A percentile compares a stretch with the other conserved stretches of the same genome.
These are phyloP conservation scores for Nomada fucata DNA, from an alignment of 2,888 invertebrate genomes.

Conservation along the genomic window DNA sequence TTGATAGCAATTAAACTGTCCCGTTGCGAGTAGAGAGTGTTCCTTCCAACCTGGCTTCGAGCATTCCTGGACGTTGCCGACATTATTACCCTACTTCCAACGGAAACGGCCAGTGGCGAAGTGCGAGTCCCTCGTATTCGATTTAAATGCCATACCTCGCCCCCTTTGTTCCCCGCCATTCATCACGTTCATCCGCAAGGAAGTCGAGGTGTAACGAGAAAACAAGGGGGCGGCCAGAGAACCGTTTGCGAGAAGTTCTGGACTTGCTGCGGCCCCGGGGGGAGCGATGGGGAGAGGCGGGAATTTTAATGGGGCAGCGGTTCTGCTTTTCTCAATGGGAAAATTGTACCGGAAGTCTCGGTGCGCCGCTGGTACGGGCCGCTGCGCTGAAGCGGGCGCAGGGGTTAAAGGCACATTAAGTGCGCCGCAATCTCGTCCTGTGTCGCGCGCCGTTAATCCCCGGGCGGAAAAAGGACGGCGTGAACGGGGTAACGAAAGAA, in stretches of 20 bases:
- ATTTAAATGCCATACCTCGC: slow-evolving; percentile 21
- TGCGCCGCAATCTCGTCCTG: slow-evolving; percentile 72
- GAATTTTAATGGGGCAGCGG: slow-evolving; percentile 68
- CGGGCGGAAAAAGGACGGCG: slow-evolving; percentile 36
- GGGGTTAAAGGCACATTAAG: slow-evolving; percentile 80
- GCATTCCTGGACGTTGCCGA: too few species aligned
- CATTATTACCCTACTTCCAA: too few species aligned
- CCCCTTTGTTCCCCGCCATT: slow-evolving; percentile 29
- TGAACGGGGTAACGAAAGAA: slow-evolving; percentile 13
- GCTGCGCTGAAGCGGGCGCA: slow-evolving; percentile 62
- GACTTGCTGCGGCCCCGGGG: slow-evolving; percentile 3
- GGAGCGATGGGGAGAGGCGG: not conserved
- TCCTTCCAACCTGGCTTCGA: too few species aligned
- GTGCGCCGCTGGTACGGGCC: slow-evolving; percentile 51
- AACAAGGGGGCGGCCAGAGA: slow-evolving; percentile 44
- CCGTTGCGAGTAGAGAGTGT: too few species aligned
- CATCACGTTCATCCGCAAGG: slow-evolving; percentile 48
- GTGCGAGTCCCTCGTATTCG: slow-evolving; percentile 20
- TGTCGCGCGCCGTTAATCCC: slow-evolving; percentile 50
- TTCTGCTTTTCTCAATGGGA: slow-evolving; percentile 70
- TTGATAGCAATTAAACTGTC: not conserved
- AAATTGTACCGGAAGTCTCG: slow-evolving; percentile 80
- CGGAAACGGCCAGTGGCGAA: slow-evolving; percentile 6
- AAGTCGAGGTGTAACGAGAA: slow-evolving; percentile 57
- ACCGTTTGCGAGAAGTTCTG: slow-evolving; percentile 16